A percentile compares a stretch with the other conserved stretches of the same genome.
Evolutionary conservation across 2,797 vertebrate genomes (phyloP).

Genomic region (Pachyuromys duprasi): DNA sequence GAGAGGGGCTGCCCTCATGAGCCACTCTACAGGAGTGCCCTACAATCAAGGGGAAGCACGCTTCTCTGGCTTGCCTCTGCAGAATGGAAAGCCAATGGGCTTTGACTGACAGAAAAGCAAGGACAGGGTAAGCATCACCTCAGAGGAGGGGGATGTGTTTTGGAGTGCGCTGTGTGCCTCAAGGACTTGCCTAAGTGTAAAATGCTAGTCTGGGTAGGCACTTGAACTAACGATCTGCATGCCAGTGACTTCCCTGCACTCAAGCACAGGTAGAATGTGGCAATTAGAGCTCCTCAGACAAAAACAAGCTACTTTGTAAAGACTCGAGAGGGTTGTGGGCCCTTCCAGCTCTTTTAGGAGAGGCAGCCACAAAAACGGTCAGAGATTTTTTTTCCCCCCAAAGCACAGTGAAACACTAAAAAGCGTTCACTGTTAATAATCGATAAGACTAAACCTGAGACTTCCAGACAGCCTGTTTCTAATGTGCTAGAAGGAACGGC

Average conservation of each 20-base stretch:
- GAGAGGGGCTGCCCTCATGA: background rate
- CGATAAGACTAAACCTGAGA: background rate
- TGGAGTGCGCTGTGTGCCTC: background rate
- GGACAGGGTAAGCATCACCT: background rate
- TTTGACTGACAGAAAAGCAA: background rate
- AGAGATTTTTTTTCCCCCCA: background rate
- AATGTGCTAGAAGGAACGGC: background rate
- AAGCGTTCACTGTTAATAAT: background rate
- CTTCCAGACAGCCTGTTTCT: background rate
- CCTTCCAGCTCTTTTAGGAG: background rate
- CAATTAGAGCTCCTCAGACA: background rate
- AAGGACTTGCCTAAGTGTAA: background rate
- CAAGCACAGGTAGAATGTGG: background rate
- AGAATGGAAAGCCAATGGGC: background rate
- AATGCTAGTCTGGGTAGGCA: background rate
- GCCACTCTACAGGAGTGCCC: background rate
- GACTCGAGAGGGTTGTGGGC: background rate
- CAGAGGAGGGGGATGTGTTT: background rate
- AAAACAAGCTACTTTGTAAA: conserved; percentile 20
- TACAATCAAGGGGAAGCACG: background rate
- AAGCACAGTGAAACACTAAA: background rate
- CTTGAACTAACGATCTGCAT: conserved; percentile 17
- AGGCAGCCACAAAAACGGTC: background rate
- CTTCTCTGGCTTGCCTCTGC: background rate
- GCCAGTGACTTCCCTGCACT: background rate